A percentile compares a stretch with the other conserved stretches of the same genome.
Evolutionary conservation across 1,140 invertebrate genomes (phyloP).

Genomic region (Drosophila sucinea): DNA sequence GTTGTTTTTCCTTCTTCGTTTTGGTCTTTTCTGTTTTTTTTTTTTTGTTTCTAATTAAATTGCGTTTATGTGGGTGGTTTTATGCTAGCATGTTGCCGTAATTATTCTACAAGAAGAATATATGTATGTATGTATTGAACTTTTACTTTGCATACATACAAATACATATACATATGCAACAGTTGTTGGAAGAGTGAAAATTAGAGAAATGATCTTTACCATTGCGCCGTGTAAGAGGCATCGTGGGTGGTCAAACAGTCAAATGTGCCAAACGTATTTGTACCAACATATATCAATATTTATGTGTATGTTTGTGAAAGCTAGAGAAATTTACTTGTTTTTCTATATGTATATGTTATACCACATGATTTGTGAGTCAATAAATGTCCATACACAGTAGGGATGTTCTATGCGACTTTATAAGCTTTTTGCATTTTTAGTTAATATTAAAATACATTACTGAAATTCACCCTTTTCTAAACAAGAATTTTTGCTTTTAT

Average conservation of each 20-base stretch:
- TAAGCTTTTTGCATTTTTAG: too few species aligned
- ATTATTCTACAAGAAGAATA: slow-evolving; percentile 61
- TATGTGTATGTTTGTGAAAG: not conserved
- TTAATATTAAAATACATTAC: too few species aligned
- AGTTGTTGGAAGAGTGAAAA: slow-evolving; percentile 46
- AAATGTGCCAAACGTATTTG: too few species aligned
- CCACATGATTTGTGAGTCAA: too few species aligned
- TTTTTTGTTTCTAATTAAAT: slow-evolving; percentile 59
- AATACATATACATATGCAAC: not conserved
- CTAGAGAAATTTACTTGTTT: not conserved
- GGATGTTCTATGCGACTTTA: not conserved
- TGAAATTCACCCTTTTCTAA: too few species aligned
- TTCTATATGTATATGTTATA: too few species aligned
- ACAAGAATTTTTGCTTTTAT: too few species aligned
- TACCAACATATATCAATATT: not conserved
- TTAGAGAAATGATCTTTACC: slow-evolving; percentile 10
- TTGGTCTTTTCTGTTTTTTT: not conserved
- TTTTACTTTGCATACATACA: slow-evolving; percentile 46
- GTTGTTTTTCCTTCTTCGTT: not conserved
- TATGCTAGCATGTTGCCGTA: slow-evolving; percentile 22
- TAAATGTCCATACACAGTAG: not conserved
- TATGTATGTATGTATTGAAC: slow-evolving; percentile 35
- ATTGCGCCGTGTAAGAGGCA: not conserved
- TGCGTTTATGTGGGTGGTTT: slow-evolving; percentile 61
- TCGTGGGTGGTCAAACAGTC: slow-evolving; percentile 24